These are phyloP conservation scores for Morone saxatilis DNA, from an alignment of 2,113 vertebrate genomes.

Conservation along the genomic window DNA sequence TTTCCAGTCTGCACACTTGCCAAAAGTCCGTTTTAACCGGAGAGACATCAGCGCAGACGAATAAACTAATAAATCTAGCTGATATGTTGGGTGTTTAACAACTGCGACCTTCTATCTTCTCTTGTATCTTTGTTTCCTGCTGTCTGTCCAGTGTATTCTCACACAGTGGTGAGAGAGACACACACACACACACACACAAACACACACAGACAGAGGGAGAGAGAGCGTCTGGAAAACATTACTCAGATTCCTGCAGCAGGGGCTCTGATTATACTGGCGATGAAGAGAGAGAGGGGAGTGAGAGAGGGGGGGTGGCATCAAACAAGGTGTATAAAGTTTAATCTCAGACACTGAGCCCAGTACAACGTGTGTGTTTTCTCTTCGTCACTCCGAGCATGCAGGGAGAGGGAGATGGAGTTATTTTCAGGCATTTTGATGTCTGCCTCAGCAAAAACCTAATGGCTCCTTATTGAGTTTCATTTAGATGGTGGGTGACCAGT, in stretches of 20 bases:
- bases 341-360: constrained; percentile 1
- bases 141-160: constrained; percentile 26
- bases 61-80: background rate
- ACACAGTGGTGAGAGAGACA: constrained; percentile 39
- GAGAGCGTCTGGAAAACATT: constrained; percentile 82
- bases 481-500: constrained; percentile 28
- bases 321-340: constrained; percentile 19
- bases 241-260: constrained; percentile 77
- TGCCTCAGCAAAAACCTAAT: constrained; percentile 14
- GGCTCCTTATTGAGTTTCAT: constrained; percentile 8
- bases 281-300: background rate
- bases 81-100: constrained; percentile 15
- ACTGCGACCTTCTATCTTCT: constrained; percentile 7
- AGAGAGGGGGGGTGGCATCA: constrained; percentile 10
- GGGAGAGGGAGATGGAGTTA: background rate
- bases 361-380: constrained; percentile 6
- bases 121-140: constrained; percentile 48
- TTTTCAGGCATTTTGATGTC: constrained; percentile 25
- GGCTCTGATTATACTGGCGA: constrained; percentile 67
- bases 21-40: background rate
- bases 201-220: constrained; percentile 12
- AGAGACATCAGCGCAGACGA: constrained; percentile 8
- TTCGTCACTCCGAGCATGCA: background rate
- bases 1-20: constrained; percentile 10
- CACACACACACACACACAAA: background rate